Evolutionary conservation across 2,888 invertebrate species (phyloP).

Genomic region (Smittia sp.): DNA sequence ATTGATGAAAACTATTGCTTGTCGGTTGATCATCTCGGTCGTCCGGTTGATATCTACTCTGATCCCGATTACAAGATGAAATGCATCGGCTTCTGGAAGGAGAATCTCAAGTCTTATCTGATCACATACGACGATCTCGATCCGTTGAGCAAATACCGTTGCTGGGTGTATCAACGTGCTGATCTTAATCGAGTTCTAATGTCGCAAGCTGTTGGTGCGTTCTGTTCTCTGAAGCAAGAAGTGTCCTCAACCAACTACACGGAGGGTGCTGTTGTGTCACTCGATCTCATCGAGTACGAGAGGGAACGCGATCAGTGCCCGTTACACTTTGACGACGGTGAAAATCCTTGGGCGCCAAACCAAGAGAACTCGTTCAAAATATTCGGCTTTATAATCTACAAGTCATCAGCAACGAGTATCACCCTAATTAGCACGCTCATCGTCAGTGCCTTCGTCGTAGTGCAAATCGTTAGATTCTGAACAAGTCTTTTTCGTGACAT

Average conservation of each 20-base stretch:
- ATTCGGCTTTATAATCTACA: conserved; percentile 31
- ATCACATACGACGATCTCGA: conserved; percentile 96
- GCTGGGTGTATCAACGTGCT: conserved; percentile 96
- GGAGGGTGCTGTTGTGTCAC: conserved; percentile 88
- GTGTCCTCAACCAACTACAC: conserved; percentile 84
- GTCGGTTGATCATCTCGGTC: conserved; percentile 91
- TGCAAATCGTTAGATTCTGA: background rate
- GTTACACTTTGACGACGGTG: conserved; percentile 94
- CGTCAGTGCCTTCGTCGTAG: conserved; percentile 30
- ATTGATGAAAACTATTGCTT: conserved; percentile 95
- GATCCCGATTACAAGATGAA: conserved; percentile 95
- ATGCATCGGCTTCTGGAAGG: conserved; percentile 97
- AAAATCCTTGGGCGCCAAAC: conserved; percentile 72
- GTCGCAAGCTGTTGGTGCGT: conserved; percentile 86
- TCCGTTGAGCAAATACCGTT: conserved; percentile 91
- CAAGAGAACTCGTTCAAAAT: conserved; percentile 35
- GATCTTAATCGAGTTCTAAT: conserved; percentile 84
- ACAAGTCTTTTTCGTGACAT: background rate
- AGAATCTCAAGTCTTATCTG: conserved; percentile 92
- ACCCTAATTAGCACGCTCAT: background rate
- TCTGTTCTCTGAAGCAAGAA: conserved; percentile 85
- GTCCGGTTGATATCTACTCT: conserved; percentile 92
- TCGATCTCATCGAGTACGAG: conserved; percentile 90
- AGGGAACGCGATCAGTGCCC: conserved; percentile 94
- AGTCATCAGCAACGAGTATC: background rate